phyloP scores from a whole-genome alignment of 2,113 vertebrate species.

The Rhadina sibilatrix region DNA sequence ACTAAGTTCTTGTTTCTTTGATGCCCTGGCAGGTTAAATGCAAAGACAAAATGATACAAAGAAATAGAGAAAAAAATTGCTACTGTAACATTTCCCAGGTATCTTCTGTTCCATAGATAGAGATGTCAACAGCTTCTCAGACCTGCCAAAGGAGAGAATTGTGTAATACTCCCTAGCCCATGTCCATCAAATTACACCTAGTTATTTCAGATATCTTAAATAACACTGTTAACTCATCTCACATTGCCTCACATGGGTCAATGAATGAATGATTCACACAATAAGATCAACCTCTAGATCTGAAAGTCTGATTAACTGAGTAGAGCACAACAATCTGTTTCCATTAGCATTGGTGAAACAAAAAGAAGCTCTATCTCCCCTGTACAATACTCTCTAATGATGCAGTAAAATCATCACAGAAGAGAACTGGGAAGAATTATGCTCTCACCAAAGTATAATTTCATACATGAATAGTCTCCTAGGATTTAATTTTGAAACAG shows the following conservation, averaged over 20 bases:
- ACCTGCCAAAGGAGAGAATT: neutral
- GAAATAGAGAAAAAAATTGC: neutral
- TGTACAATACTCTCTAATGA: neutral
- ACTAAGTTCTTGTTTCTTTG: neutral
- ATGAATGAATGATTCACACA: neutral
- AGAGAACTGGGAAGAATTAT: neutral
- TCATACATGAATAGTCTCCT: neutral
- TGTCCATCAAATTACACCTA: neutral
- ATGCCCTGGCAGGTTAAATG: neutral
- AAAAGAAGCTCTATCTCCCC: neutral
- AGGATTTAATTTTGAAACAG: neutral
- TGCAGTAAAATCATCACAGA: neutral
- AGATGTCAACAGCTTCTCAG: neutral
- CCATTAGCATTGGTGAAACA: neutral
- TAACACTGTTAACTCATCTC: neutral
- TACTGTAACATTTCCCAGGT: neutral
- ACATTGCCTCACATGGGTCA: neutral
- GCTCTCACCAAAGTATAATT: neutral
- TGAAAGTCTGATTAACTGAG: neutral
- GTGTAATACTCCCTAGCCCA: neutral
- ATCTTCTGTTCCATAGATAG: neutral
- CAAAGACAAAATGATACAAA: neutral
- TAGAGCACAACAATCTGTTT: neutral
- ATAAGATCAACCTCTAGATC: neutral
- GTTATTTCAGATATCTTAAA: neutral